A percentile compares a stretch with the other conserved stretches of the same genome.
Evolutionary conservation across 1,140 invertebrate species (phyloP).

Genomic region (Coboldia fuscipes): DNA sequence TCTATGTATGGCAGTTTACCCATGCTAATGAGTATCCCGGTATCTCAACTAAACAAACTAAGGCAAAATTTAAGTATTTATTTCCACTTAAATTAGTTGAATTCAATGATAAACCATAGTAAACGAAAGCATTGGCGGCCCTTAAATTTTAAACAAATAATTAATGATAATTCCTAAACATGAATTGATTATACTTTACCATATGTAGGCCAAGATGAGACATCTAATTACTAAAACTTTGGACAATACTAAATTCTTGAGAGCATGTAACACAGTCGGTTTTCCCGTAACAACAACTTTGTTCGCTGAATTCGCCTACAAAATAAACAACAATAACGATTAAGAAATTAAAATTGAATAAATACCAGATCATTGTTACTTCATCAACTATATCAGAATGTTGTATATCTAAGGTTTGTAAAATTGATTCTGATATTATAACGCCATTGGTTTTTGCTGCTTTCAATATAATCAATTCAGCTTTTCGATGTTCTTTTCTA

Average conservation of each 20-base stretch:
- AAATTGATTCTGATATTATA: slow-evolving; percentile 22
- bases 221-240: slow-evolving; percentile 22
- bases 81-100: slow-evolving; percentile 40
- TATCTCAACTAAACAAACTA: slow-evolving; percentile 34
- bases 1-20: slow-evolving; percentile 7
- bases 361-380: neutral
- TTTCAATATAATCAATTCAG: slow-evolving; percentile 26
- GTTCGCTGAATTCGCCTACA: neutral
- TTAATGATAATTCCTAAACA: neutral
- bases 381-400: slow-evolving; percentile 1
- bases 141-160: slow-evolving; percentile 14
- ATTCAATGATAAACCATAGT: slow-evolving; percentile 49
- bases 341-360: neutral
- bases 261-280: no score
- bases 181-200: slow-evolving; percentile 20
- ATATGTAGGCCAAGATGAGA: slow-evolving; percentile 26
- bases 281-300: no score
- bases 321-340: neutral
- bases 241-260: no score
- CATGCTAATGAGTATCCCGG: slow-evolving; percentile 28
- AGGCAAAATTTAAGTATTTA: slow-evolving; percentile 33
- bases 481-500: slow-evolving; percentile 25
- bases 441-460: slow-evolving; percentile 29
- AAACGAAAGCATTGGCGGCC: slow-evolving; percentile 45
- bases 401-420: slow-evolving; percentile 14